phyloP scores from a whole-genome alignment of 2,113 vertebrate species.

The Entosphenus tridentatus region DNA sequence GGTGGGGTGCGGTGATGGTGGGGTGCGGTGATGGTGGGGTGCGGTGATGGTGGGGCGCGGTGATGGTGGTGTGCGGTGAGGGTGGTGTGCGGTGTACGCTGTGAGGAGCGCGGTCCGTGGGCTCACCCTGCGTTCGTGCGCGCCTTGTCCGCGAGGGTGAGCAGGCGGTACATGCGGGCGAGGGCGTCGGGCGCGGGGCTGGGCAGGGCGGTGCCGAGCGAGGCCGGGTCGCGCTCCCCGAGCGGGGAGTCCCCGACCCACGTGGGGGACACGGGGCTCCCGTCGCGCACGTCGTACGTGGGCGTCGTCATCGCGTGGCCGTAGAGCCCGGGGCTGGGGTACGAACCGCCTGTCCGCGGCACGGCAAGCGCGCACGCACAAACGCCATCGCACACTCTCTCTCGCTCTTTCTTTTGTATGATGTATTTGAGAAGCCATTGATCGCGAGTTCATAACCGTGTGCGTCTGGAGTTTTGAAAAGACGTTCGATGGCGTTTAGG shows the following conservation, averaged over 20 bases:
- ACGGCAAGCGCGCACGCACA: neutral
- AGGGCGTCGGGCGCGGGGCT: slow-evolving; percentile 32
- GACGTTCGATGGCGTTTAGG: neutral
- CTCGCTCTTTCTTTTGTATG: neutral
- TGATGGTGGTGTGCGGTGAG: too few relatives aligned
- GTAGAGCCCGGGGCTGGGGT: slow-evolving; percentile 43
- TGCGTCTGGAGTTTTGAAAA: neutral
- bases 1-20: too few relatives aligned
- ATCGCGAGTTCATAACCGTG: neutral
- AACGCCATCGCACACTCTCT: neutral
- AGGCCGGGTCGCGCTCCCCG: slow-evolving; percentile 25
- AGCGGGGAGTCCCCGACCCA: slow-evolving; percentile 61
- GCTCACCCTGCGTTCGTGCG: slow-evolving; percentile 51
- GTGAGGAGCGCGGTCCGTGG: too few relatives aligned
- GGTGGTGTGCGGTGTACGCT: too few relatives aligned
- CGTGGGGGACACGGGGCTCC: slow-evolving; percentile 42
- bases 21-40: too few relatives aligned
- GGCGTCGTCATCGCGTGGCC: slow-evolving; percentile 69
- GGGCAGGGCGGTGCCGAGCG: slow-evolving; percentile 31
- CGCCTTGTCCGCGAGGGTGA: slow-evolving; percentile 59
- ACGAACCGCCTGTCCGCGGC: slow-evolving; percentile 9
- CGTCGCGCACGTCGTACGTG: slow-evolving; percentile 50
- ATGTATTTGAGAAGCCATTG: neutral
- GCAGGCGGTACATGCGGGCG: slow-evolving; percentile 52
- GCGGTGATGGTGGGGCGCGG: too few relatives aligned